These are phyloP conservation scores for Lycocerus yunnanus DNA, from an alignment of 2,888 invertebrate genomes.

Conservation along the genomic window DNA sequence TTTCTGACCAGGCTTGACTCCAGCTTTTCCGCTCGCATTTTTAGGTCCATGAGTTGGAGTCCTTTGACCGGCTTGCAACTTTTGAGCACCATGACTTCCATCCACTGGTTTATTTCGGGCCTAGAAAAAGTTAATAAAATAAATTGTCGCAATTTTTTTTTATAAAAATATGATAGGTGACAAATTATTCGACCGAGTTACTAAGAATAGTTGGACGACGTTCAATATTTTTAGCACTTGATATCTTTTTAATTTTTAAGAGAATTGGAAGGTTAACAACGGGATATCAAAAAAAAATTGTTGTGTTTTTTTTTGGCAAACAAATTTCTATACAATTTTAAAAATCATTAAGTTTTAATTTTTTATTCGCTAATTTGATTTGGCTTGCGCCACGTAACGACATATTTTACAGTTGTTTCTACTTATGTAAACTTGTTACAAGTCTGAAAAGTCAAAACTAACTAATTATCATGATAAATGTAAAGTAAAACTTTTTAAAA, in stretches of 20 bases:
- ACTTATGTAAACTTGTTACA: background rate
- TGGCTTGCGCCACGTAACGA: background rate
- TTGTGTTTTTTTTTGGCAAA: background rate
- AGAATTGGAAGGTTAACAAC: background rate
- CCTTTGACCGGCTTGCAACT: conserved; percentile 70
- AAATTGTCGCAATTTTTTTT: background rate
- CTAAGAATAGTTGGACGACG: background rate
- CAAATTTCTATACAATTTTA: background rate
- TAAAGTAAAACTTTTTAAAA: background rate
- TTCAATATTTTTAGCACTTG: background rate
- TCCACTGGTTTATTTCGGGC: conserved; percentile 84
- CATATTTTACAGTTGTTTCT: background rate
- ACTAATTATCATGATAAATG: background rate
- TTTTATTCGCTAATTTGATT: background rate
- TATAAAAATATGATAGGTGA: background rate
- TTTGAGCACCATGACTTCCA: conserved; percentile 74
- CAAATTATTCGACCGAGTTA: background rate
- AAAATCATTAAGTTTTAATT: background rate
- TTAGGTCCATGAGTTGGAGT: conserved; percentile 63
- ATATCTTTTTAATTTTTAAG: background rate
- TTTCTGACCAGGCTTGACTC: conserved; percentile 66
- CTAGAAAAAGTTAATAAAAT: conserved; percentile 55
- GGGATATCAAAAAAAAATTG: background rate
- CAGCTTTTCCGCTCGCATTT: conserved; percentile 60
- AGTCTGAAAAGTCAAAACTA: background rate